phyloP scores from a whole-genome alignment of 2,113 vertebrate genomes.

The Cathartes aura region DNA sequence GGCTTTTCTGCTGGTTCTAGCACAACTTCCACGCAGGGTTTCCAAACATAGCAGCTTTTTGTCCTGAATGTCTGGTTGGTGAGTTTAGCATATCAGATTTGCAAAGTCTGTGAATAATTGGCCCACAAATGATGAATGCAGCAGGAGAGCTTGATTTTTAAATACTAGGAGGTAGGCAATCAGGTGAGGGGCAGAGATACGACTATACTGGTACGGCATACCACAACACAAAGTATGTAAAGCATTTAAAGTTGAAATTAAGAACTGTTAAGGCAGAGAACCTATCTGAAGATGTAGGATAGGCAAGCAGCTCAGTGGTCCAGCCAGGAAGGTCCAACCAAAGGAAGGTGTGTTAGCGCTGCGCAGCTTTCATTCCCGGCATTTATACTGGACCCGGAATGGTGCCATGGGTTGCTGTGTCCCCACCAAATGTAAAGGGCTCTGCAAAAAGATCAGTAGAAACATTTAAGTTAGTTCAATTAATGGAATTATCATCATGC shows the following conservation, averaged over 20 bases:
- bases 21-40: not conserved
- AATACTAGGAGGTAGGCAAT: not conserved
- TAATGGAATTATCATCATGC: not conserved
- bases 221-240: not conserved
- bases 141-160: not conserved
- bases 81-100: not conserved
- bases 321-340: not conserved
- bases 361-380: conserved; percentile 31
- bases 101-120: not conserved
- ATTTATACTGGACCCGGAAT: conserved; percentile 74
- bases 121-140: not conserved
- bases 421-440: conserved; percentile 80
- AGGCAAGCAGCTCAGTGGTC: not conserved
- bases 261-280: not conserved
- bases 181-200: not conserved
- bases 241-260: not conserved
- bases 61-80: not conserved
- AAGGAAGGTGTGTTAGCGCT: not conserved
- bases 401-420: conserved; percentile 79
- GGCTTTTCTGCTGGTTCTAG: not conserved
- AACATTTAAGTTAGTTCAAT: not conserved
- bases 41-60: not conserved
- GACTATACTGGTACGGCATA: not conserved
- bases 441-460: conserved; percentile 66
- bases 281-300: not conserved